Base-by-base conservation (phyloP, 2,797 vertebrate species). In the Platalea minor region DNA sequence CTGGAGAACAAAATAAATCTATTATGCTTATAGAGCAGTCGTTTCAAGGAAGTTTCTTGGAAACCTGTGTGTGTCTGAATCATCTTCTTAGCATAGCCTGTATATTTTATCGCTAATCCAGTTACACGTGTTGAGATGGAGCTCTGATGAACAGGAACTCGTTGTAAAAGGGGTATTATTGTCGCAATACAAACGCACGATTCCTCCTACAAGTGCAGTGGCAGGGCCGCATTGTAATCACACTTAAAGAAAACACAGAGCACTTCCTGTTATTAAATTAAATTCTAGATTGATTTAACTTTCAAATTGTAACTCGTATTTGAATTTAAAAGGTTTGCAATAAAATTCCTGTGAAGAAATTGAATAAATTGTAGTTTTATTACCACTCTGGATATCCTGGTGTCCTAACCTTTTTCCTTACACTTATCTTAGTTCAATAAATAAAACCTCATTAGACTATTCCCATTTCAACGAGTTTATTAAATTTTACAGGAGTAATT, bases 401-500 rank as follows among this genome's bases (percentile, higher is more conserved):
- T 98, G 97, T 98, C 97, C 97, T 98, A 98, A 98, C 99, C 98
- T 98, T 98, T 98, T 98, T 98, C 98, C 98, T 98, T 98, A 98
- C 96, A 98, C 98, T 99, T 99, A 99, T 99, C 98, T 99, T 99
- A 99, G 99, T 99, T 99, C 98, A 99, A 99, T 99, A 99, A 99
- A 99, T 99, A 99, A 99, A 99, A 99, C 98, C 99, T 99, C 98
- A 99, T 99, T 99, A 99, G 98, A 98, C 98, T 98, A 98, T 99
- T 98, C 98, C 99, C 98, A 99, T 99, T 99, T 99, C 98, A 98
- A 98, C 97, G 97, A 99, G 99, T 99, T 99, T 99, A 99, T 99
- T 99, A 99, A 99, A 99, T 99, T 99, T 99, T 99, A 99, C 99
- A 99, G 98, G 98, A 99, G 98, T 99, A 99, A 99, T 99, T 99